A percentile compares a stretch with the other conserved stretches of the same genome.
Evolutionary conservation across 2,888 invertebrate species (phyloP).

Genomic region (Tetheella fluctuosa): DNA sequence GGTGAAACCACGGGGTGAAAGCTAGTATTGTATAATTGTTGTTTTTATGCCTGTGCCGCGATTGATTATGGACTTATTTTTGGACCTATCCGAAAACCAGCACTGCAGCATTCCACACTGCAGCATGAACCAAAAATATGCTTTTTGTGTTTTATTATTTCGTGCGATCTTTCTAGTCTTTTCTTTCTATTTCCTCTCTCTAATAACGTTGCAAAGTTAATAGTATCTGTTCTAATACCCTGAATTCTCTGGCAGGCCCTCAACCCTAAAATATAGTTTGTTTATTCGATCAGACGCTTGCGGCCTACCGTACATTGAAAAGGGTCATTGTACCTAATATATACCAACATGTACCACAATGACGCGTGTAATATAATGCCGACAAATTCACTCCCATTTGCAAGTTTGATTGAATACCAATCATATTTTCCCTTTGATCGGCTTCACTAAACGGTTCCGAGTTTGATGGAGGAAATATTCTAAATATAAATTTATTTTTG

Average conservation of each 20-base stretch:
- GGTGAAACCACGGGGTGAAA: too few relatives aligned
- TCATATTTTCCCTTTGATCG: constrained; percentile 31
- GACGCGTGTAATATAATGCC: constrained; percentile 33
- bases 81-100: too few relatives aligned
- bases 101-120: too few relatives aligned
- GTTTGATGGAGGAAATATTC: constrained; percentile 25
- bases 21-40: too few relatives aligned
- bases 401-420: constrained; percentile 22
- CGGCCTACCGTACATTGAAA: constrained; percentile 34
- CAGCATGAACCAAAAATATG: too few relatives aligned
- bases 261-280: constrained; percentile 18
- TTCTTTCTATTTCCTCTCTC: too few relatives aligned
- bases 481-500: constrained; percentile 21
- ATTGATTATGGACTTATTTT: too few relatives aligned
- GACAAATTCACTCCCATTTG: constrained; percentile 28
- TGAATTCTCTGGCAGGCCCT: not conserved
- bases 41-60: too few relatives aligned
- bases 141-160: too few relatives aligned
- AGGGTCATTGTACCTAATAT: constrained; percentile 32
- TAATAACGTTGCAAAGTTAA: not conserved
- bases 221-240: not conserved
- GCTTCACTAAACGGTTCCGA: constrained; percentile 25
- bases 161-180: too few relatives aligned
- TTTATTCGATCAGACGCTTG: constrained; percentile 23
- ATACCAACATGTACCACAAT: constrained; percentile 18